A percentile compares a stretch with the other conserved stretches of the same genome.
phyloP scores from a whole-genome alignment of 2,888 invertebrate genomes.

The Drosophila peninsularis region DNA sequence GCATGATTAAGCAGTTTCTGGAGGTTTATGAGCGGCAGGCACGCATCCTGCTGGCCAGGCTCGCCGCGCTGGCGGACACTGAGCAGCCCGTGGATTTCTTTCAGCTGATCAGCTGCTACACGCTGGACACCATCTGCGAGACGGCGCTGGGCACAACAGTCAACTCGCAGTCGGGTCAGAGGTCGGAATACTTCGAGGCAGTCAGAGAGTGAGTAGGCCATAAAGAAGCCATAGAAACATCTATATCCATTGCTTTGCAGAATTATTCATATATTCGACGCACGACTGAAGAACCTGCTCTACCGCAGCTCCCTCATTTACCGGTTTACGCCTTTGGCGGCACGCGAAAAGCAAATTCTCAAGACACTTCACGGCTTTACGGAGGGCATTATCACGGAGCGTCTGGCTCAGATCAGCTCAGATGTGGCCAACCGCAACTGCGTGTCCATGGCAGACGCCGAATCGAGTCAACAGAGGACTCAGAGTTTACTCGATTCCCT shows the following conservation, averaged over 20 bases:
- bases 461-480: neutral
- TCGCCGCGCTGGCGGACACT: constrained; percentile 26
- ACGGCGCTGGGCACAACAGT: constrained; percentile 60
- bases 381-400: constrained; percentile 49
- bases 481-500: constrained; percentile 51
- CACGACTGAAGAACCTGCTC: constrained; percentile 49
- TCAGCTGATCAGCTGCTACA: constrained; percentile 56
- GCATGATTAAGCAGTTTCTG: constrained; percentile 60
- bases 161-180: constrained; percentile 45
- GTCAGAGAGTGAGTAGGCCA: constrained; percentile 56
- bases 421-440: constrained; percentile 47
- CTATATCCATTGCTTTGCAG: constrained; percentile 17
- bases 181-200: constrained; percentile 57
- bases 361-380: constrained; percentile 60
- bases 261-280: constrained; percentile 47
- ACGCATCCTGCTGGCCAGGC: constrained; percentile 34
- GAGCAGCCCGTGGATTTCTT: constrained; percentile 51
- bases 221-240: too few relatives aligned
- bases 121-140: constrained; percentile 67
- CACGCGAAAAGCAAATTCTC: constrained; percentile 37
- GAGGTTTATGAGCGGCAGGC: constrained; percentile 56
- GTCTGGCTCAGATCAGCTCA: constrained; percentile 40
- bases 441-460: constrained; percentile 11
- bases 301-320: constrained; percentile 54
- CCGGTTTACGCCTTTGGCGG: constrained; percentile 31